Evolutionary conservation across 1,140 invertebrate genomes (phyloP).

Genomic region (Aradophagus sp.): DNA sequence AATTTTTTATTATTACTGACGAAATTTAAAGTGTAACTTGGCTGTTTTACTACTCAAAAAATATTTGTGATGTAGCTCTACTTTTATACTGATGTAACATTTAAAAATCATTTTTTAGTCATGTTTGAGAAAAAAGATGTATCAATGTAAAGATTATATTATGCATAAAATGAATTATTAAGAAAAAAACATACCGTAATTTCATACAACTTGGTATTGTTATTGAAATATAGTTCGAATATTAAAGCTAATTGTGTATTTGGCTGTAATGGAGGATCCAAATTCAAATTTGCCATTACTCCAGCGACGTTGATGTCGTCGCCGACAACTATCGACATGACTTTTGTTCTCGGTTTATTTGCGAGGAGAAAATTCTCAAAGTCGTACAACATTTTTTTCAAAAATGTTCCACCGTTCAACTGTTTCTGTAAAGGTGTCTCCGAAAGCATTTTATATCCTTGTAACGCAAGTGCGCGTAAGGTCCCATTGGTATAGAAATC

Average conservation of each 20-base stretch:
- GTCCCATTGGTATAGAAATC: conserved; percentile 57
- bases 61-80: no score
- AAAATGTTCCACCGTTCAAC: conserved; percentile 65
- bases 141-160: not conserved
- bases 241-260: conserved; percentile 59
- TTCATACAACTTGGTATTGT: conserved; percentile 49
- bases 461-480: conserved; percentile 53
- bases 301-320: conserved; percentile 65
- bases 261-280: conserved; percentile 55
- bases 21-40: no score
- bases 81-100: no score
- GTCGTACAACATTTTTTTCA: conserved; percentile 62
- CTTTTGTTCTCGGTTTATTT: conserved; percentile 21
- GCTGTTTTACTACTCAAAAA: no score
- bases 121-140: no score
- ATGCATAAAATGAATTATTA: not conserved
- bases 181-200: conserved; percentile 33
- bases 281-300: conserved; percentile 58
- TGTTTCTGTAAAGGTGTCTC: conserved; percentile 57
- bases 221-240: conserved; percentile 63
- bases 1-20: no score
- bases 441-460: conserved; percentile 61
- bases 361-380: conserved; percentile 31
- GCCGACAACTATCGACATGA: conserved; percentile 64
- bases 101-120: no score